These are phyloP conservation scores for Vanessa tameamea DNA, from an alignment of 1,140 invertebrate genomes.

Conservation along the genomic window DNA sequence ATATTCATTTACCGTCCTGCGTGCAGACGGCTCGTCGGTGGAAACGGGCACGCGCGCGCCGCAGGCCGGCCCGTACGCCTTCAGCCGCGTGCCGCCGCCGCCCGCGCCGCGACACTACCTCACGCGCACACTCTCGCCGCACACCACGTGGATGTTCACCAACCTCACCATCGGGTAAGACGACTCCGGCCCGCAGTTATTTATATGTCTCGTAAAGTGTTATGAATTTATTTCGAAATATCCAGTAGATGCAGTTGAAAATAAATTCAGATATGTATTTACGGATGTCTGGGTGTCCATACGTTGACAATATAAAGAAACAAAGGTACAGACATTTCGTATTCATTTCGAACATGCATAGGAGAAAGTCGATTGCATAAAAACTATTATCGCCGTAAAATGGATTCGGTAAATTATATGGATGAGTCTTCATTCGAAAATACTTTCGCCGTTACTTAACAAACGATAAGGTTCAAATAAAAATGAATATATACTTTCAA, in stretches of 20 bases:
- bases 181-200: not conserved
- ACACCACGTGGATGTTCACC: constrained; percentile 92
- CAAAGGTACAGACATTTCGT: no score
- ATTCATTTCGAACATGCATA: no score
- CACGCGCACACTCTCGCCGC: constrained; percentile 83
- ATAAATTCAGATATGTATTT: no score
- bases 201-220: not conserved
- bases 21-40: constrained; percentile 15
- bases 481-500: not conserved
- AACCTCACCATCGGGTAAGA: constrained; percentile 88
- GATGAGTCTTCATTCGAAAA: no score
- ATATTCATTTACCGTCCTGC: not conserved
- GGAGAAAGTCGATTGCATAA: no score
- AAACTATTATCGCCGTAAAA: no score
- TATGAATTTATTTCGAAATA: not conserved
- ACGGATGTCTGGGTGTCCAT: no score
- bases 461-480: not conserved
- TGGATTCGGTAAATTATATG: no score
- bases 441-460: no score
- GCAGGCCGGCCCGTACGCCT: constrained; percentile 93
- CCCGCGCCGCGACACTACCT: constrained; percentile 91
- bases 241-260: not conserved
- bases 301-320: no score
- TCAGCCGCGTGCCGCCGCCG: constrained; percentile 91
- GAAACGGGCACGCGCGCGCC: constrained; percentile 88